phyloP scores from a whole-genome alignment of 2,113 vertebrate genomes.

The Dicerorhinus sumatrensis region DNA sequence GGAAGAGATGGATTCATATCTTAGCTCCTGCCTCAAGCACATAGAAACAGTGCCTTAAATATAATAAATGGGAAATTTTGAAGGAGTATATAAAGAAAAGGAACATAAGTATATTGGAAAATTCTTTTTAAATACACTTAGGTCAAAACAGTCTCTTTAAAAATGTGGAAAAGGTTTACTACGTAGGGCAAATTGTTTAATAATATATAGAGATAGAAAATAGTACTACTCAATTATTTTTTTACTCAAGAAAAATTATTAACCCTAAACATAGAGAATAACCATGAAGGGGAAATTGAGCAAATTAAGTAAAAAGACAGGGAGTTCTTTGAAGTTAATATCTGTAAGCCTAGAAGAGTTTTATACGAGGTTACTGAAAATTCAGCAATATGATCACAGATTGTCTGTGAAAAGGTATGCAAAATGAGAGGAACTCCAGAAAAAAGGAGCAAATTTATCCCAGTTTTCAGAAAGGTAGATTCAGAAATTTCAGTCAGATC shows the following conservation, averaged over 20 bases:
- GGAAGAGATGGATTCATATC: not conserved
- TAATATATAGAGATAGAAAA: not conserved
- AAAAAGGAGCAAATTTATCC: not conserved
- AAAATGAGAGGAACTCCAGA: not conserved
- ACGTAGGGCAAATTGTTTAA: not conserved
- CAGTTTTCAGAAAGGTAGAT: not conserved
- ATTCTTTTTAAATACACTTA: not conserved
- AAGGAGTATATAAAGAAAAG: not conserved
- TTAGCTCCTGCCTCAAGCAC: not conserved
- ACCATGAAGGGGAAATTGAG: not conserved
- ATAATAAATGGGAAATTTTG: not conserved
- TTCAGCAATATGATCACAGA: not conserved
- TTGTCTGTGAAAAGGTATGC: not conserved
- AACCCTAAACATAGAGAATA: not conserved
- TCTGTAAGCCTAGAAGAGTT: not conserved
- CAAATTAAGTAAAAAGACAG: not conserved
- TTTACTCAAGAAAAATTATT: slow-evolving; percentile 1
- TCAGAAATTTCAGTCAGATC: not conserved
- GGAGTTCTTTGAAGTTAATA: slow-evolving; percentile 1
- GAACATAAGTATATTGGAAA: not conserved
- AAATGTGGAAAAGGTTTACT: slow-evolving; percentile 2
- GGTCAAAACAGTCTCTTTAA: not conserved
- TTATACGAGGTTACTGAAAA: not conserved
- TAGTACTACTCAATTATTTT: not conserved
- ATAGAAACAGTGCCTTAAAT: not conserved